Evolutionary conservation across 2,888 invertebrate genomes (phyloP).

Genomic region (Synergus laeviventris): DNA sequence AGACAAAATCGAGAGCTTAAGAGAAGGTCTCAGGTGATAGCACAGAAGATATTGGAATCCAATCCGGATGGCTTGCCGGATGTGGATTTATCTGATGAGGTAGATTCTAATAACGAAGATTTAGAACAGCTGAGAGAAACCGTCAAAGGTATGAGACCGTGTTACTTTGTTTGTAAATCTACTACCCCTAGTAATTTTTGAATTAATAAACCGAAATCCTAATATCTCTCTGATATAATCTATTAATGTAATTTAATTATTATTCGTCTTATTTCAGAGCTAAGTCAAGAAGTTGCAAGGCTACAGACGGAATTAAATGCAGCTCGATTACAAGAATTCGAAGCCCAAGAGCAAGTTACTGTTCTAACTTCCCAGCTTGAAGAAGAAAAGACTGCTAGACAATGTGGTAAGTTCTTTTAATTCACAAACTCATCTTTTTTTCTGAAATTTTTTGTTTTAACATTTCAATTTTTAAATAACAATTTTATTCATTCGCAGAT

Average conservation of each 20-base stretch:
- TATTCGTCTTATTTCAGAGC: conserved; percentile 69
- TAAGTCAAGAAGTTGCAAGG: conserved; percentile 81
- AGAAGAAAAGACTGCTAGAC: conserved; percentile 76
- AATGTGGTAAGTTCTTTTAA: conserved; percentile 61
- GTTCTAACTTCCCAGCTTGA: conserved; percentile 76
- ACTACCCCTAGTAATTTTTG: background rate
- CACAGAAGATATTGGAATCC: conserved; percentile 79
- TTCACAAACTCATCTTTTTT: conserved; percentile 17
- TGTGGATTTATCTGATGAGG: conserved; percentile 68
- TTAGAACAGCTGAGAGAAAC: conserved; percentile 84
- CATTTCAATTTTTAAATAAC: background rate
- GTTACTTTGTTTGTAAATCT: background rate
- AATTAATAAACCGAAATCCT: background rate
- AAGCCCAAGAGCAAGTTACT: conserved; percentile 81
- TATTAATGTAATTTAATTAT: conserved; percentile 1
- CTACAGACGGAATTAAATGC: conserved; percentile 83
- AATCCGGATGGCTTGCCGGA: conserved; percentile 77
- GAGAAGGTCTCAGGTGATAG: conserved; percentile 81
- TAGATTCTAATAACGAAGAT: conserved; percentile 76
- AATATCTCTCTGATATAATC: background rate
- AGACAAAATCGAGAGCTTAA: conserved; percentile 86
- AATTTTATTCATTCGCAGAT: conserved; percentile 50
- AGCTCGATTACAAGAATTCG: conserved; percentile 83
- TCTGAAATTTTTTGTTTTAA: background rate
- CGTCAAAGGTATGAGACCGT: conserved; percentile 78